Evolutionary conservation across 2,888 invertebrate genomes (phyloP), one percentile per base, ranked within the genome.

Genomic region (Orchestes rusci): DNA sequence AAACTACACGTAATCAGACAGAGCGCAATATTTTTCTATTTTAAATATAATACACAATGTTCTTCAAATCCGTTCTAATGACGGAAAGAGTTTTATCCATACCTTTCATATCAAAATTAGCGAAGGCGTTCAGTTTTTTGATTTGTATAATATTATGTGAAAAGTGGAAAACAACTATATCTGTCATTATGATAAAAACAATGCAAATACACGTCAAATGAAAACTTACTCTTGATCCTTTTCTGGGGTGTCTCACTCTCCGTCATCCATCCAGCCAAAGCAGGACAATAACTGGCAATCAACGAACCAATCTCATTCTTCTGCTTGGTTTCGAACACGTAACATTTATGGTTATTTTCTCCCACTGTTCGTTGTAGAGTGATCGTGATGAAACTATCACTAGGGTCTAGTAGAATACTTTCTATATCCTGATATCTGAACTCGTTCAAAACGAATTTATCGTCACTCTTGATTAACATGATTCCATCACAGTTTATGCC

Each of bases 401-500:
- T 90, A 0, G 92, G 90, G 65, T 94, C 93, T 56, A 94, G 73
- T 66, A 89, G 80, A 46, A 95, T 82, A 8, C 91, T 88, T 59
- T 95, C 94, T 35, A 95, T 85, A 64, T 50, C 52, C 50, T 75
- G 78, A 67, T 93, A 95, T 46, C 86, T 82, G 64, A 92, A 93
- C 61, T 94, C 93, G 41, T 89, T 88, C 16, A 94, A 71, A 1
- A 94, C 88, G 53, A 85, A 85, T 68, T 94, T 95, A 66, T 95
- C 93, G 51, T 90, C 84, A 0, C 91, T 84, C 57, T 92, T 86
- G 42, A 95, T 89, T 55, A 95, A 73, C 68, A 92, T 85, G 35
- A 95, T 79, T 48, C 94, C 94, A 56, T 93, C 92, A 52, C 85
- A 83, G 59, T 90, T 92, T 40, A 95, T 82, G 13, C 94, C 95